Evolutionary conservation across 2,797 vertebrate species (phyloP).

Genomic region (Hirundo rustica): DNA sequence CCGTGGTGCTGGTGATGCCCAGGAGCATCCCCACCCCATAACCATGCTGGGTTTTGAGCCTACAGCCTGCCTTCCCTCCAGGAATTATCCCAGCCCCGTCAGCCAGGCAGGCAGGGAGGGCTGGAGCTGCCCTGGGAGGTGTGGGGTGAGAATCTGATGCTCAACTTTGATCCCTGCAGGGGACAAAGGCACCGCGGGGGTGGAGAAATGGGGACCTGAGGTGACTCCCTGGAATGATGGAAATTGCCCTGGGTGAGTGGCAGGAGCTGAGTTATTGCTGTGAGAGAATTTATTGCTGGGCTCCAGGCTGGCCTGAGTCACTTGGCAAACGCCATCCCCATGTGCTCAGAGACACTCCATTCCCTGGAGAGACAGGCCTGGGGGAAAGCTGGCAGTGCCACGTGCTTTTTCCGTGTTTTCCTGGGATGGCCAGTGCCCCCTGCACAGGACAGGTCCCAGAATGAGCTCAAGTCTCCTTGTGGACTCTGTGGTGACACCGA

Average conservation of each 20-base stretch:
- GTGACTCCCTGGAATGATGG: not conserved
- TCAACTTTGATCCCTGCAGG: not conserved
- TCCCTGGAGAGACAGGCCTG: not conserved
- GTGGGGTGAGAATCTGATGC: no score
- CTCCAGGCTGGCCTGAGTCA: not conserved
- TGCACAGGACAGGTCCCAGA: not conserved
- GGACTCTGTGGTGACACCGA: not conserved
- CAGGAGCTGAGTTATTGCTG: not conserved
- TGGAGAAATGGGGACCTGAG: not conserved
- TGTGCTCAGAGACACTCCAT: accelerated
- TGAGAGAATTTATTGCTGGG: not conserved
- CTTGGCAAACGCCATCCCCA: not conserved
- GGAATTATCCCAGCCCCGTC: accelerated
- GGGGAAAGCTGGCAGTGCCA: not conserved
- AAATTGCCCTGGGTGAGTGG: not conserved
- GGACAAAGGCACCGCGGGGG: accelerated
- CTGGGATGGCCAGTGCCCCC: not conserved
- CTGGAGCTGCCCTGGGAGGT: not conserved
- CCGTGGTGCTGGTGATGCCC: not conserved
- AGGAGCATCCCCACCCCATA: not conserved
- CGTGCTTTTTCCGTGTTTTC: accelerated
- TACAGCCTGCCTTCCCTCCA: not conserved
- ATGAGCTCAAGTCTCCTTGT: not conserved
- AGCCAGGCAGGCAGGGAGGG: not conserved
- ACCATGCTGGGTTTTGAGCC: accelerated